These are phyloP conservation scores for Stomatorhinus walkeri DNA, from an alignment of 2,797 vertebrate genomes.

Conservation along the genomic window DNA sequence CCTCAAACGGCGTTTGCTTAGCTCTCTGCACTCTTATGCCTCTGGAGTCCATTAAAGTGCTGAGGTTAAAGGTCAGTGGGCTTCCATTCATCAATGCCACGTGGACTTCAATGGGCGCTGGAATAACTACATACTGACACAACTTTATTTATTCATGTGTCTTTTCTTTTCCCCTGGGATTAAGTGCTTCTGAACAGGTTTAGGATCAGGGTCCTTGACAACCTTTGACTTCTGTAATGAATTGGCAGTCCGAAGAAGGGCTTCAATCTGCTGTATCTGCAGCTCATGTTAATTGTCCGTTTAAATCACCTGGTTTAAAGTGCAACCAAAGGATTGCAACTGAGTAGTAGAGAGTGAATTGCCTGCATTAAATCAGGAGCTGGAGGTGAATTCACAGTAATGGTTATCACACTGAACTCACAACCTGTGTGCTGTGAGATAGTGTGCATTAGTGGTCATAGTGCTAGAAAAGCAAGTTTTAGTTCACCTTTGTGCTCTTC, in stretches of 20 bases:
- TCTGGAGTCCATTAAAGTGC: not conserved
- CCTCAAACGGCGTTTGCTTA: not conserved
- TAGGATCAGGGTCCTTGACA: not conserved
- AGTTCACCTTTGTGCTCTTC: not conserved
- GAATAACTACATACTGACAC: not conserved
- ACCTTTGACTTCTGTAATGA: constrained; percentile 1
- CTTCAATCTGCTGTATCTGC: not conserved
- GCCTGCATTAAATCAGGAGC: not conserved
- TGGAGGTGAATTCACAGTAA: not conserved
- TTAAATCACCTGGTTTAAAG: not conserved
- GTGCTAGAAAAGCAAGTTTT: not conserved
- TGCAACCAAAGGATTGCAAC: not conserved
- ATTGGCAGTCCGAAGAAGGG: not conserved
- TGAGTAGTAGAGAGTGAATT: not conserved
- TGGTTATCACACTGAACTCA: not conserved
- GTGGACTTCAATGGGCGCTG: not conserved
- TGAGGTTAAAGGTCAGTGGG: not conserved
- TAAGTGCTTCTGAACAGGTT: not conserved
- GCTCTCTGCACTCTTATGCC: not conserved
- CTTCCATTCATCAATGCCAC: not conserved
- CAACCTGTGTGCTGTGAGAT: not conserved
- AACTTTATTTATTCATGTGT: not conserved
- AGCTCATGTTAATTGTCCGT: not conserved
- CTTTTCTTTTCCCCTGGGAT: not conserved
- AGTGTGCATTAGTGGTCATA: not conserved